Conservation (phyloP, 1,140 invertebrate genomes). For the Dendrolimus kikuchii region DNA sequence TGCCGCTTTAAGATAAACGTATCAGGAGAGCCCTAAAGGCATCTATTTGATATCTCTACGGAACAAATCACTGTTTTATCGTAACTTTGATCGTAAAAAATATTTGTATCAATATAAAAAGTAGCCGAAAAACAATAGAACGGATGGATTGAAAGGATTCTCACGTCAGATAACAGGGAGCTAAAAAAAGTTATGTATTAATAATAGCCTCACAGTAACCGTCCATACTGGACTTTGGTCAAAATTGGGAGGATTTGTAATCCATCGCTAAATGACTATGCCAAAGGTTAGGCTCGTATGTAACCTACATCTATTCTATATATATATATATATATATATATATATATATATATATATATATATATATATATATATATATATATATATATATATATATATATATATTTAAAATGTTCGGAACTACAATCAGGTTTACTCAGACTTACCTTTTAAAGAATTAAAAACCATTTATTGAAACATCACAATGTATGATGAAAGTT, state of each 20-base stretch:
- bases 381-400: too few species aligned
- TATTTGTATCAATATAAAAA: slow-evolving; percentile 69
- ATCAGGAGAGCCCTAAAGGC: slow-evolving; percentile 56
- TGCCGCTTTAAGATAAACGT: slow-evolving; percentile 61
- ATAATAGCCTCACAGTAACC: slow-evolving; percentile 58
- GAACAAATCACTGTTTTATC: slow-evolving; percentile 70
- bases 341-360: too few species aligned
- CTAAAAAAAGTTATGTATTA: slow-evolving; percentile 63
- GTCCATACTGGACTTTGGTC: slow-evolving; percentile 32
- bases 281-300: too few species aligned
- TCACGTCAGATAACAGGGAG: slow-evolving; percentile 52
- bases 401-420: too few species aligned
- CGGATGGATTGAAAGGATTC: slow-evolving; percentile 66
- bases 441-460: too few species aligned
- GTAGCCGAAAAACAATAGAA: slow-evolving; percentile 66
- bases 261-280: too few species aligned
- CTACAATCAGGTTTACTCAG: too few species aligned
- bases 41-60: slow-evolving; percentile 55
- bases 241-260: slow-evolving; percentile 21
- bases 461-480: too few species aligned
- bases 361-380: too few species aligned
- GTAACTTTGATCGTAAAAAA: slow-evolving; percentile 63
- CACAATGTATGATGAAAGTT: too few species aligned
- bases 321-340: too few species aligned
- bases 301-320: too few species aligned